phyloP scores from a whole-genome alignment of 2,888 invertebrate genomes.

The Amblyjoppa proteus region DNA sequence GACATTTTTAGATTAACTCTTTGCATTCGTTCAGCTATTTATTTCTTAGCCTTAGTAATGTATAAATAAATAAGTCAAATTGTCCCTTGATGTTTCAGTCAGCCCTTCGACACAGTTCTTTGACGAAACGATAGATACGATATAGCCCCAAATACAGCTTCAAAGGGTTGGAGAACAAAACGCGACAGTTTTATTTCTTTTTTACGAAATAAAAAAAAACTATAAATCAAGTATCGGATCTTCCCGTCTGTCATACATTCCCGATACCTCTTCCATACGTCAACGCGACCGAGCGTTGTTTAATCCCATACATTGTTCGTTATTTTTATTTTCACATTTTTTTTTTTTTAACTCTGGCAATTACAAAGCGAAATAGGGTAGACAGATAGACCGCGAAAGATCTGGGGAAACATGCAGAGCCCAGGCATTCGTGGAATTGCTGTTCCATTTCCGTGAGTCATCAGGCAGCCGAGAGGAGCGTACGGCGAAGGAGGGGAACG shows the following conservation, averaged over 20 bases:
- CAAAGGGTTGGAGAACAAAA: not conserved
- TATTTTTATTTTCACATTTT: not conserved
- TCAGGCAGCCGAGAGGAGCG: constrained; percentile 32
- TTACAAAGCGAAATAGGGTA: constrained; percentile 63
- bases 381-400: constrained; percentile 18
- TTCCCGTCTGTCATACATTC: not conserved
- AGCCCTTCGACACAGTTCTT: not conserved
- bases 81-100: too few species aligned
- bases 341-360: constrained; percentile 42
- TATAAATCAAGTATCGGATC: not conserved
- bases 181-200: not conserved
- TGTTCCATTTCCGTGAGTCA: constrained; percentile 67
- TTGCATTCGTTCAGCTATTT: too few species aligned
- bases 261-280: constrained; percentile 32
- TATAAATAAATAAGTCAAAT: too few species aligned
- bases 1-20: too few species aligned
- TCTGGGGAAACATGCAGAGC: constrained; percentile 39
- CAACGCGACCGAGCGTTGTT: constrained; percentile 43
- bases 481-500: not conserved
- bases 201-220: not conserved
- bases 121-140: not conserved
- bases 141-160: not conserved
- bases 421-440: constrained; percentile 65
- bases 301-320: constrained; percentile 33
- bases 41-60: too few species aligned